A percentile compares a stretch with the other conserved stretches of the same genome.
phyloP scores from a whole-genome alignment of 2,797 vertebrate species.

The Labeo calbasu region DNA sequence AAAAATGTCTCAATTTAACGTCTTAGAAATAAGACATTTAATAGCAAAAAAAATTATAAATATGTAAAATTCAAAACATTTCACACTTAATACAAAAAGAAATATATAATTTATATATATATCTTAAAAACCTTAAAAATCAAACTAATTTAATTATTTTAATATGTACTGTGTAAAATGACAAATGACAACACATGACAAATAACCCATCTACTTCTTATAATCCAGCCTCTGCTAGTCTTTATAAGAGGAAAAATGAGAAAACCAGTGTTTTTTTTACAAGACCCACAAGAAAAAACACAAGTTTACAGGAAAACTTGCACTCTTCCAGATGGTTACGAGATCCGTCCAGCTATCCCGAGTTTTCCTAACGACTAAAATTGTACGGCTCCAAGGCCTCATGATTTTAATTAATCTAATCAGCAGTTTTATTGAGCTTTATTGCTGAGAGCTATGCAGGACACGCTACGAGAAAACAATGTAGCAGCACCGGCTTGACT shows the following conservation, averaged over 20 bases:
- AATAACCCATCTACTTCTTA: slow-evolving; percentile 67
- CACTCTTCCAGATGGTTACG: slow-evolving; percentile 55
- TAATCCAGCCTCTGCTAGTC: slow-evolving; percentile 67
- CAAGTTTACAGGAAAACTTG: slow-evolving; percentile 43
- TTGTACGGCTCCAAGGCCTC: slow-evolving; percentile 50
- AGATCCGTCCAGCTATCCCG: slow-evolving; percentile 42
- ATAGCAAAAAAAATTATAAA: neutral
- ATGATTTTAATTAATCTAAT: slow-evolving; percentile 59
- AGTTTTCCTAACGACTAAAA: slow-evolving; percentile 51
- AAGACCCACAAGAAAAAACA: slow-evolving; percentile 33
- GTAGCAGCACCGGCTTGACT: slow-evolving; percentile 17
- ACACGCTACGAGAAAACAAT: slow-evolving; percentile 11
- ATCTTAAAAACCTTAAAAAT: neutral
- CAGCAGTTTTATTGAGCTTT: slow-evolving; percentile 51
- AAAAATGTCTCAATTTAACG: too few relatives aligned
- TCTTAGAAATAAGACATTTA: too few relatives aligned
- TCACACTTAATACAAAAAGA: neutral
- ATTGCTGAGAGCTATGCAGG: slow-evolving; percentile 45
- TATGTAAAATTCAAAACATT: neutral
- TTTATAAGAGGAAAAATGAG: slow-evolving; percentile 59
- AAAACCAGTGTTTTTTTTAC: slow-evolving; percentile 49
- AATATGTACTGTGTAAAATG: neutral
- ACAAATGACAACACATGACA: neutral
- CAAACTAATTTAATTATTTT: neutral
- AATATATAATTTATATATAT: neutral